Conservation (phyloP, 2,797 vertebrate genomes). For the Mormyrops boulengeri region DNA sequence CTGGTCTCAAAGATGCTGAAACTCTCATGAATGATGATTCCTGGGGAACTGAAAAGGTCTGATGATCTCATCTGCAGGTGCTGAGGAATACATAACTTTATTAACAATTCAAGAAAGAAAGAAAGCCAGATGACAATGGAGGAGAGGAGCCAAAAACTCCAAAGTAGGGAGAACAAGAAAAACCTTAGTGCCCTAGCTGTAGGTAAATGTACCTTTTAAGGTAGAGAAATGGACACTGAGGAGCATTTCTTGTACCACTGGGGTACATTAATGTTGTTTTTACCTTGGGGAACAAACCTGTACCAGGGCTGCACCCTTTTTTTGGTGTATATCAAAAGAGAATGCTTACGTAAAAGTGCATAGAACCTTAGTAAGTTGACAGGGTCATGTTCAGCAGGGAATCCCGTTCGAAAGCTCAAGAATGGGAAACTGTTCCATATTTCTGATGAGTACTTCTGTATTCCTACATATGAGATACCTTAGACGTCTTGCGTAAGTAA, state of each 20-base stretch:
- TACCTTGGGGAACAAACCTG: neutral
- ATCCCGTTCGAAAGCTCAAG: conserved; percentile 12
- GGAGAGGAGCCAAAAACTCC: neutral
- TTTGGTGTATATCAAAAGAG: neutral
- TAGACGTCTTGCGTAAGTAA: neutral
- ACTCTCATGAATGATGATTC: neutral
- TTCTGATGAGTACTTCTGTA: conserved; percentile 48
- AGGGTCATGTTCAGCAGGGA: neutral
- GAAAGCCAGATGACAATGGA: neutral
- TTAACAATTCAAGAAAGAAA: neutral
- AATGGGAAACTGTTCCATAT: conserved; percentile 54
- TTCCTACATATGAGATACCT: conserved; percentile 34
- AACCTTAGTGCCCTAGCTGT: neutral
- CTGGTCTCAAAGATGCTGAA: neutral
- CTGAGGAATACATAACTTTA: neutral
- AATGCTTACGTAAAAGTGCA: neutral
- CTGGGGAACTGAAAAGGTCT: neutral
- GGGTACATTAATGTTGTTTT: neutral
- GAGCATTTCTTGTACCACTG: neutral
- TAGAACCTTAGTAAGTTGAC: neutral
- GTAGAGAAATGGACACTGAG: neutral
- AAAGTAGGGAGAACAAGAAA: neutral
- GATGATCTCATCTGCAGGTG: neutral
- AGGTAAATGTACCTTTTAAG: neutral
- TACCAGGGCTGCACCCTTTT: neutral